Conservation (phyloP, 2,113 vertebrate species). For the Merops nubicus region DNA sequence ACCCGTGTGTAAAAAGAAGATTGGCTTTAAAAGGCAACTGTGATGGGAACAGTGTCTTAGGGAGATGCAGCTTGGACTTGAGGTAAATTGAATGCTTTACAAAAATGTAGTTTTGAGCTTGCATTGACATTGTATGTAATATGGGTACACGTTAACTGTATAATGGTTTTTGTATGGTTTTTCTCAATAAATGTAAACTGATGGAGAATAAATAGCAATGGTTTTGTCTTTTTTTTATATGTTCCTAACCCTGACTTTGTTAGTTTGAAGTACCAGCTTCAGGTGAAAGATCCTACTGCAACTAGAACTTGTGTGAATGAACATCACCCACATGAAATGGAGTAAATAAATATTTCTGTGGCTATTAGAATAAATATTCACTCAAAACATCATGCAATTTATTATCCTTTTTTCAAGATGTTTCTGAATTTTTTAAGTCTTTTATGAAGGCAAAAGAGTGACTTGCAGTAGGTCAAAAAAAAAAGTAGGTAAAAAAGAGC, state of each 20-base stretch:
- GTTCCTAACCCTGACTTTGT: not conserved
- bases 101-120: constrained; percentile 81
- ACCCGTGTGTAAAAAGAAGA: constrained; percentile 90
- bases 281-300: not conserved
- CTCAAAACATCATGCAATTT: not conserved
- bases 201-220: constrained; percentile 67
- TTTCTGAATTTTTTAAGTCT: not conserved
- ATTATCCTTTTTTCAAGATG: not conserved
- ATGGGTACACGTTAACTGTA: constrained; percentile 73
- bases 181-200: constrained; percentile 82
- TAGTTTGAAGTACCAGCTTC: not conserved
- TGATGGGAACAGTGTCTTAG: constrained; percentile 87
- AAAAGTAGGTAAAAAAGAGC: too few relatives aligned
- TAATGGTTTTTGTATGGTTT: constrained; percentile 77
- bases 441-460: not conserved
- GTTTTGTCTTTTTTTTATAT: constrained; percentile 59
- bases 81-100: constrained; percentile 89
- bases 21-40: constrained; percentile 85
- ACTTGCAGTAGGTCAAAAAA: not conserved
- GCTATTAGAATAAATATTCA: not conserved
- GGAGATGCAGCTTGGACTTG: constrained; percentile 93
- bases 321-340: not conserved
- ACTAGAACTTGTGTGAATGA: not conserved
- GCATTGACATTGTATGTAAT: constrained; percentile 80
- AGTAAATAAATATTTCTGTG: not conserved